Percentiles rank a stretch among this genome's conserved stretches.
Conservation (phyloP, 2,888 invertebrate genomes). For the Anarsia innoxiella region DNA sequence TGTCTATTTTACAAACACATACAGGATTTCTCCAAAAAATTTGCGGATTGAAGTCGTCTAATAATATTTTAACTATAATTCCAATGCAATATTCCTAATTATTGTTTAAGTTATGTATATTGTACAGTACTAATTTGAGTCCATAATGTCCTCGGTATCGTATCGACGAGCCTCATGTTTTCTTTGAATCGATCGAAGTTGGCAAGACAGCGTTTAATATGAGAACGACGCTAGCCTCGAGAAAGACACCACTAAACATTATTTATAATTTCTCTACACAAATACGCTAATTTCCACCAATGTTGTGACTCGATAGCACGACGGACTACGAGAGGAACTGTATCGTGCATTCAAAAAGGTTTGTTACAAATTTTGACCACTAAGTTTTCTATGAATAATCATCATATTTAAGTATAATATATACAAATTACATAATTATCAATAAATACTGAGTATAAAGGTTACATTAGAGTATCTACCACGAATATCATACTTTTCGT, state of each 20-base stretch:
- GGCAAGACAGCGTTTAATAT: constrained; percentile 41
- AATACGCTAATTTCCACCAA: constrained; percentile 41
- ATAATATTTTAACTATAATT: constrained; percentile 42
- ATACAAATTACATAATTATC: constrained; percentile 43
- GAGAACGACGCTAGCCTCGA: constrained; percentile 40
- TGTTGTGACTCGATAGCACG: constrained; percentile 62
- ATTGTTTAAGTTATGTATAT: constrained; percentile 53
- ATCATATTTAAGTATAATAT: constrained; percentile 38
- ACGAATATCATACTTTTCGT: constrained; percentile 31
- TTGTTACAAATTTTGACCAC: constrained; percentile 62
- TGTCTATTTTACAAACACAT: constrained; percentile 45
- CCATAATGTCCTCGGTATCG: constrained; percentile 43
- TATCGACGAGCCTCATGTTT: constrained; percentile 43
- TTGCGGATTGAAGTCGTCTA: constrained; percentile 18
- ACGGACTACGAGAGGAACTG: constrained; percentile 70
- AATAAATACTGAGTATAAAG: constrained; percentile 36
- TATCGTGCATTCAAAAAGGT: constrained; percentile 66
- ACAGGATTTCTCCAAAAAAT: constrained; percentile 25
- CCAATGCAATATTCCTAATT: constrained; percentile 46
- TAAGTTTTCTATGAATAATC: constrained; percentile 34
- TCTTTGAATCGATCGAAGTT: constrained; percentile 41
- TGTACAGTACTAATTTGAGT: constrained; percentile 49
- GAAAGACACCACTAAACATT: constrained; percentile 47
- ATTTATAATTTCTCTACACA: constrained; percentile 28
- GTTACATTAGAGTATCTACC: constrained; percentile 40